Base-by-base conservation (phyloP, 2,797 vertebrate species). In the Gymnodraco acuticeps region DNA sequence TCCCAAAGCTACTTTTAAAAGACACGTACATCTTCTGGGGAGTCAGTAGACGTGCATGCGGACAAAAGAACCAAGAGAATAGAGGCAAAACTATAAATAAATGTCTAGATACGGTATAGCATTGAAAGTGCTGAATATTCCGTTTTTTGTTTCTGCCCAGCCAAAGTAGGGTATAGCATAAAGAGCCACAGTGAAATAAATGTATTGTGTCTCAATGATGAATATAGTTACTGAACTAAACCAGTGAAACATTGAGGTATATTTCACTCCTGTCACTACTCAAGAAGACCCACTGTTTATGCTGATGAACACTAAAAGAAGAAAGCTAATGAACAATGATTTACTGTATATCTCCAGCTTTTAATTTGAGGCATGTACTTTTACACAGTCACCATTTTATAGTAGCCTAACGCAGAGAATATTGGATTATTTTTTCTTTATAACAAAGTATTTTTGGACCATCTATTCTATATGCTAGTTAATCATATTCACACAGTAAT, bases 11-110 rank as follows among this genome's bases (percentile, higher is more conserved):
- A 48, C 20, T 65, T 56, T 62, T 17, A 66, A 81, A 67, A 70
- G 59, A 52, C 33, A 63, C 58, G 82, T 77, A 65, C 12, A 64
- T 84, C 66, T 74, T 85, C 54, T 45, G 0, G 10, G 73, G 74
- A 78, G 77, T 48, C 68, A 46, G 33, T 10, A 81, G 53, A 70
- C 53, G 74, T 67, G 56, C 16, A 81, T 82, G 59, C 75, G 61
- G 58, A 85, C 47, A 82, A 73, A 88, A 77, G 79, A 85, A 82
- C 43, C 74, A 53, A 42, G 31, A 51, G 42, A 42, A 46, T 46
- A 70, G 84, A 81, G 56, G 48, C 33, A 81, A 81, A 82, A 77
- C 75, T 92, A 88, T 90, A 84, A 90, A 91, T 90, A 87, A 62
- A 80, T 60, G 66, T 82, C 78, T 51, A 46, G 62, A 82, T 82